Percentiles rank a stretch among this genome's conserved stretches.
These are phyloP conservation scores for Crocodylus rhombifer DNA, from an alignment of 2,797 vertebrate species.

Conservation along the genomic window DNA sequence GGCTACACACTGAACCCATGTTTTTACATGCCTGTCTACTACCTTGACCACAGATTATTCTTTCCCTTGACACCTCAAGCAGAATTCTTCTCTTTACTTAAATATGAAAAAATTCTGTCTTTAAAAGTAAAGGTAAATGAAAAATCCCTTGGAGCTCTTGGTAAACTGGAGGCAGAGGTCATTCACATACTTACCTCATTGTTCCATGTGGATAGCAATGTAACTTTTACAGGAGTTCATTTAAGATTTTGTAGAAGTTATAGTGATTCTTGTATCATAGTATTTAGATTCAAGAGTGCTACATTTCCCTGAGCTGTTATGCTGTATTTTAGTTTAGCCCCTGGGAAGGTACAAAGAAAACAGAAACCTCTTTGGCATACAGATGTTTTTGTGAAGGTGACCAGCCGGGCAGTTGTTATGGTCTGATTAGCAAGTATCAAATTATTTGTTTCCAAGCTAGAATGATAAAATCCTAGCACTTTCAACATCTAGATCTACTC, in stretches of 20 bases:
- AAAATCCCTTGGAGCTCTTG: neutral
- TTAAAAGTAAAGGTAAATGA: neutral
- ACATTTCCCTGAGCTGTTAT: neutral
- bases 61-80: neutral
- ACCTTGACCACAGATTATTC: neutral
- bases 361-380: conserved; percentile 23
- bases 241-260: neutral
- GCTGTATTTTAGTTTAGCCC: neutral
- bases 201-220: neutral
- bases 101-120: neutral
- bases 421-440: conserved; percentile 52
- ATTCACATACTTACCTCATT: too few relatives aligned
- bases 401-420: conserved; percentile 31
- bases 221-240: neutral
- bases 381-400: conserved; percentile 31
- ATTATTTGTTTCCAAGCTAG: conserved; percentile 12
- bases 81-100: neutral
- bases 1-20: neutral
- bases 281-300: neutral
- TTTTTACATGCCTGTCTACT: neutral
- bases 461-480: neutral
- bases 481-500: neutral
- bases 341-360: conserved; percentile 29
- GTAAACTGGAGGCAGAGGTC: neutral
- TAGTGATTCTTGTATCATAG: neutral